These are phyloP conservation scores for Parotocinclus haroldoi DNA, from an alignment of 2,797 vertebrate genomes.

Conservation along the genomic window DNA sequence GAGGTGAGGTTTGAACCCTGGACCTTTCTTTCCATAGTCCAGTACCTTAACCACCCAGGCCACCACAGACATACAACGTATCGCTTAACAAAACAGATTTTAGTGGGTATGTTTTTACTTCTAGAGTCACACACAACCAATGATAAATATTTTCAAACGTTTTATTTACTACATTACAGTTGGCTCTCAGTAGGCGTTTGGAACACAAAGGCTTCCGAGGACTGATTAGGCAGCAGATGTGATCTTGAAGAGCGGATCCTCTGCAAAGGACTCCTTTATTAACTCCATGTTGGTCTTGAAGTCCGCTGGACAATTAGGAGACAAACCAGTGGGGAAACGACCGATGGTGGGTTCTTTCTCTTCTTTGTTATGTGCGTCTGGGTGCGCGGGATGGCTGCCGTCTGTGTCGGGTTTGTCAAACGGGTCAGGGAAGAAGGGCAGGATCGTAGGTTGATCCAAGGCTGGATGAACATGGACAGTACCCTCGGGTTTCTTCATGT, in stretches of 20 bases:
- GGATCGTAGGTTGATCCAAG: constrained; percentile 44
- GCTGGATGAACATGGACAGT: constrained; percentile 46
- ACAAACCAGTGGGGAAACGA: constrained; percentile 52
- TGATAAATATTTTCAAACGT: too few species aligned
- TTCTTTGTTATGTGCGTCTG: constrained; percentile 62
- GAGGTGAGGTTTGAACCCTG: too few species aligned
- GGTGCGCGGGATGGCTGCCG: constrained; percentile 49
- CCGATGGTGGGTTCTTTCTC: constrained; percentile 53
- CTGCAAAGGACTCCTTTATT: constrained; percentile 51
- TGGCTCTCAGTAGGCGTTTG: too few species aligned
- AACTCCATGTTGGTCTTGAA: neutral
- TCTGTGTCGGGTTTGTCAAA: constrained; percentile 2
- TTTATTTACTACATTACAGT: too few species aligned
- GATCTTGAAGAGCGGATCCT: constrained; percentile 62
- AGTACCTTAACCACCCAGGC: too few species aligned
- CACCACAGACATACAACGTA: too few species aligned
- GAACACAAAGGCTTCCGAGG: constrained; percentile 7
- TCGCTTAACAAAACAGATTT: too few species aligned
- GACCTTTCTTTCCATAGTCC: too few species aligned
- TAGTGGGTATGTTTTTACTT: too few species aligned
- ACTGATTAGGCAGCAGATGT: constrained; percentile 18
- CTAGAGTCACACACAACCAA: too few species aligned
- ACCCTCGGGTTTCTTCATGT: constrained; percentile 49
- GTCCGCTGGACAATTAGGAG: constrained; percentile 50
- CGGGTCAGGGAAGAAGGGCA: constrained; percentile 57